Conservation (phyloP, 2,888 invertebrate genomes). For the Orthonychiurus folsomi region DNA sequence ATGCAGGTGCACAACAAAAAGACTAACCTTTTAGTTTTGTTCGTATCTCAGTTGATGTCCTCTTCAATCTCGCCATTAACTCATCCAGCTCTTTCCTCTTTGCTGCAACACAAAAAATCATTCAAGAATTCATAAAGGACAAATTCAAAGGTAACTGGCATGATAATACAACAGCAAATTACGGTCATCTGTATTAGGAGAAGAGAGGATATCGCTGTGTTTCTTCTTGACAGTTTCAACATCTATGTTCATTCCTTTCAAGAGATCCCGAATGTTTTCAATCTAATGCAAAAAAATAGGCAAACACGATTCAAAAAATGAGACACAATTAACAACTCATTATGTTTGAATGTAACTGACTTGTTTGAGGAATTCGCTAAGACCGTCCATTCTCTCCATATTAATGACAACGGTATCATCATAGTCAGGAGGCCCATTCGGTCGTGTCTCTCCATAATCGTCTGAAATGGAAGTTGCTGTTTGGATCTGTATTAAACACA, state of each 20-base stretch:
- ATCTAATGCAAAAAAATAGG: conserved; percentile 41
- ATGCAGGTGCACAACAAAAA: not conserved
- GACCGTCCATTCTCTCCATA: conserved; percentile 31
- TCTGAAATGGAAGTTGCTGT: not conserved
- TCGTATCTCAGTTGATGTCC: conserved; percentile 49
- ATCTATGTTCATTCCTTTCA: conserved; percentile 44
- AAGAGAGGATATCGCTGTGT: conserved; percentile 52
- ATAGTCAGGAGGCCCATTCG: conserved; percentile 13
- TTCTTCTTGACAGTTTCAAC: conserved; percentile 44
- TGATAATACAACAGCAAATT: conserved; percentile 34
- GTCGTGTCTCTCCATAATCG: conserved; percentile 9
- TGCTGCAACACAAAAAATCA: conserved; percentile 15
- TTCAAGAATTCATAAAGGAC: not conserved
- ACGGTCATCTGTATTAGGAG: conserved; percentile 48
- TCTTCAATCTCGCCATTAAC: conserved; percentile 50
- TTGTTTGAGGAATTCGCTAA: conserved; percentile 34
- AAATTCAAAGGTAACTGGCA: not conserved
- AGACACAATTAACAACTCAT: not conserved
- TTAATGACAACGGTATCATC: conserved; percentile 28
- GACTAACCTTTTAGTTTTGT: conserved; percentile 48
- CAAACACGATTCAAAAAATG: conserved; percentile 1
- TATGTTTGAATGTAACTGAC: conserved; percentile 11
- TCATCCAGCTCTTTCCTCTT: conserved; percentile 55
- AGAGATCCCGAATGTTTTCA: conserved; percentile 44
- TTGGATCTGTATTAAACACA: conserved; percentile 2